Evolutionary conservation across 2,797 vertebrate species (phyloP).

Genomic region (Hozukius guyotensis): DNA sequence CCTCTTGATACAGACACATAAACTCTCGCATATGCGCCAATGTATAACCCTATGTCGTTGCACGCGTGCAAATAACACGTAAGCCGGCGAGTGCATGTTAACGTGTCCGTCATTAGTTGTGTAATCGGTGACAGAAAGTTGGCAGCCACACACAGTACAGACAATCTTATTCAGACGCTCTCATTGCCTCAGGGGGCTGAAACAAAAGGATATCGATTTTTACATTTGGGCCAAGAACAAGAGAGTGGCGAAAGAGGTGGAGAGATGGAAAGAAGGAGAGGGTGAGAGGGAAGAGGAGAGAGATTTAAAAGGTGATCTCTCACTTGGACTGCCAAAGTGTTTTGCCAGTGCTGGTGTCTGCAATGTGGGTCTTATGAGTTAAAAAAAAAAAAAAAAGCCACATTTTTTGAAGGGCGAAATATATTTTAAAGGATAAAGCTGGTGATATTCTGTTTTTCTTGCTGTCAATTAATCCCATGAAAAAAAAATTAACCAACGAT

Average conservation of each 20-base stretch:
- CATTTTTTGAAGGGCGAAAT: slow-evolving; percentile 12
- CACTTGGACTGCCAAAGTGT: slow-evolving; percentile 66
- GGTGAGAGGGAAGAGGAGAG: slow-evolving; percentile 55
- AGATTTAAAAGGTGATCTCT: slow-evolving; percentile 77
- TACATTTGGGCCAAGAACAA: slow-evolving; percentile 79
- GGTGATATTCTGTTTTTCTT: background rate
- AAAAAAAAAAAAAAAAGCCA: background rate
- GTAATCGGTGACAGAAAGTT: slow-evolving; percentile 77
- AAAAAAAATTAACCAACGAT: background rate
- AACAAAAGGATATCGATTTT: slow-evolving; percentile 80
- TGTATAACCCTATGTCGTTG: slow-evolving; percentile 27
- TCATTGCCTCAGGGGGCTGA: slow-evolving; percentile 64
- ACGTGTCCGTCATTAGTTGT: slow-evolving; percentile 78
- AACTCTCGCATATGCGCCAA: background rate
- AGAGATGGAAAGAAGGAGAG: slow-evolving; percentile 66
- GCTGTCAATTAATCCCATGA: background rate
- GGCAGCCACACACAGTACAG: slow-evolving; percentile 63
- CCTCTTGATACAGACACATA: background rate
- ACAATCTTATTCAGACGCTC: slow-evolving; percentile 73
- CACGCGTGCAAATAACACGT: slow-evolving; percentile 42
- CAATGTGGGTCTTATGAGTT: slow-evolving; percentile 29
- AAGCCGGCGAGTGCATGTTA: slow-evolving; percentile 66
- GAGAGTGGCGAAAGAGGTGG: slow-evolving; percentile 73
- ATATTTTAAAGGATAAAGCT: slow-evolving; percentile 17
- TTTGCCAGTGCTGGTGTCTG: slow-evolving; percentile 27